Evolutionary conservation across 2,797 vertebrate genomes (phyloP), one percentile per base, ranked within the genome.

Genomic region (Antrozous pallidus): DNA sequence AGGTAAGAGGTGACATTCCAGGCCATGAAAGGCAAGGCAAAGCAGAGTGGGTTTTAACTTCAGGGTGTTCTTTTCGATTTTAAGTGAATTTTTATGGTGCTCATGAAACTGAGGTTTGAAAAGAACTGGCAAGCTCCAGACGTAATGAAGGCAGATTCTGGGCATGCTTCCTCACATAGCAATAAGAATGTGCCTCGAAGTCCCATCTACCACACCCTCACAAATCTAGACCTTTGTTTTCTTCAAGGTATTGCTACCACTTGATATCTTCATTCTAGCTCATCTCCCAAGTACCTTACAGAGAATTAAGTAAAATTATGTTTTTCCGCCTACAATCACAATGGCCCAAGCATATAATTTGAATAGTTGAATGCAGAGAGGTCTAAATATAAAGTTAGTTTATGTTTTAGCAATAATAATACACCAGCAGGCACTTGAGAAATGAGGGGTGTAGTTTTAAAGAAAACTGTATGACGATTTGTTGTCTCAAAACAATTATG

Each of bases 1-100:
- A 97, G 95, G 92, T 95, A 95, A 96, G 97, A 96, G 97, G 96
- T 97, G 95, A 96, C 94, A 95, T 95, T 94, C 95, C 94, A 94
- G 89, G 84, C 86, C 95, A 82, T n/a, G 74, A 96, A 80, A 88
- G 90, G 88, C 95, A 97, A 95, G 61, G 82, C 71, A 91, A 95
- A 86, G 94, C 45, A 70, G 75, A 95, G 92, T 78, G 36, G 47
- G 86, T 98, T 94, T 36, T 49, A 96, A 97, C 93, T 97, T 94
- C 94, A 92, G 54, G 0, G 94, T 95, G 93, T 96, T 96, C 95
- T 97, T 95, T 96, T 96, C 36, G 58, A 95, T 96, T 97, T 96
- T 97, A 97, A 96, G 94, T 96, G 95, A 97, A 89, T 96, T 96
- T 97, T 97, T 97, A 97, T 96, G 90, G 0, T 78, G 94, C 20